Evolutionary conservation across 2,113 vertebrate genomes (phyloP).

Genomic region (Coptodon bakossiorum): DNA sequence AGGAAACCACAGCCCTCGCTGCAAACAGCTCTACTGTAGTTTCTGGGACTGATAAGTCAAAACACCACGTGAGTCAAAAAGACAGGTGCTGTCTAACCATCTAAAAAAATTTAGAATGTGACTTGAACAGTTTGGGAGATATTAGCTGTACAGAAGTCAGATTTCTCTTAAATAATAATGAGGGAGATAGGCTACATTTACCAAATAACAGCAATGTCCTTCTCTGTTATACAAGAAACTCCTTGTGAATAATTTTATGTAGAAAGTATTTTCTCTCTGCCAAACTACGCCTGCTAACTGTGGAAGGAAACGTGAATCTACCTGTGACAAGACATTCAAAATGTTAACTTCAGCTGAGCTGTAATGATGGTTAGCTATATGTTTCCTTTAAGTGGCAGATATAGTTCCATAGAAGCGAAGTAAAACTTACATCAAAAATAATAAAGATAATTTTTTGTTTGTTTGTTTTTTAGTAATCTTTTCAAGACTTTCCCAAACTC

Average conservation of each 20-base stretch:
- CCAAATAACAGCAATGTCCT: not conserved
- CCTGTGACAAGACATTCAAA: not conserved
- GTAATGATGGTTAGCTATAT: not conserved
- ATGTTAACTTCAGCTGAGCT: not conserved
- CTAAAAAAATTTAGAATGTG: not conserved
- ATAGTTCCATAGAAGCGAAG: rapidly evolving
- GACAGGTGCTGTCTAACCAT: not conserved
- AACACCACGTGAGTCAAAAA: not conserved
- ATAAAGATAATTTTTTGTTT: not conserved
- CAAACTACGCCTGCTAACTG: not conserved
- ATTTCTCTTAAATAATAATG: not conserved
- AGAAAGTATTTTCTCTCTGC: not conserved
- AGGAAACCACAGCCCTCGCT: not conserved
- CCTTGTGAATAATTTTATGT: not conserved
- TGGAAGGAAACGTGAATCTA: not conserved
- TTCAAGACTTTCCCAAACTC: not conserved
- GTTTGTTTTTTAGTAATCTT: not conserved
- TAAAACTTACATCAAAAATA: not conserved
- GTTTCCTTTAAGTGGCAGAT: rapidly evolving
- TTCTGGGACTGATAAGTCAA: not conserved
- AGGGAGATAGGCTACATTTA: not conserved
- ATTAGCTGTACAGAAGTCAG: not conserved
- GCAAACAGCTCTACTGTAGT: not conserved
- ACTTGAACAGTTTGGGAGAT: not conserved
- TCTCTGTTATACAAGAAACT: not conserved